phyloP scores from a whole-genome alignment of 2,888 invertebrate species.

The Cerastoderma edule region DNA sequence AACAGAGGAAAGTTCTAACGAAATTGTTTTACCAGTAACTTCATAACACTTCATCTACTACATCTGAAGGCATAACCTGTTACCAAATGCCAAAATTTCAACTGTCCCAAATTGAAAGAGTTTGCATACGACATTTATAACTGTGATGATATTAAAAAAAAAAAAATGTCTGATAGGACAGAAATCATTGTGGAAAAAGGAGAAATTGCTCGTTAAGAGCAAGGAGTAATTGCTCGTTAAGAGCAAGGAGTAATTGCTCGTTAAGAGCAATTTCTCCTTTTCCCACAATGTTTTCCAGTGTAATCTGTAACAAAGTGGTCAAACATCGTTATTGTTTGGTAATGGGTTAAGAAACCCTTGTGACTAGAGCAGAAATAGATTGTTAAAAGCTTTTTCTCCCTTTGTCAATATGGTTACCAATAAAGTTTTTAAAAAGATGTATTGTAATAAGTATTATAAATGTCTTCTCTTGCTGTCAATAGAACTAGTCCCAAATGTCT shows the following conservation, averaged over 20 bases:
- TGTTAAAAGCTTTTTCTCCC: not conserved
- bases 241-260: constrained; percentile 18
- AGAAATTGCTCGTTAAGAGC: too few relatives aligned
- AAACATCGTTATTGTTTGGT: not conserved
- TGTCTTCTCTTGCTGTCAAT: not conserved
- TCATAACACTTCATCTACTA: too few relatives aligned
- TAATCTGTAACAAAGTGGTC: not conserved
- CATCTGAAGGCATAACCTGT: too few relatives aligned
- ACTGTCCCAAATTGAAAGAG: too few relatives aligned
- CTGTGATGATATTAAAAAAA: too few relatives aligned
- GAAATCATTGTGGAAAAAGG: too few relatives aligned
- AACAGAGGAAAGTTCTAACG: too few relatives aligned
- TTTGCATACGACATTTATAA: too few relatives aligned
- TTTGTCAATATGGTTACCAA: constrained; percentile 1
- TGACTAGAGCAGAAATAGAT: not conserved
- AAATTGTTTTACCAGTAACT: too few relatives aligned
- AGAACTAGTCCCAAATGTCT: not conserved
- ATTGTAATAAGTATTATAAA: not conserved
- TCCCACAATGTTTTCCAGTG: constrained; percentile 7
- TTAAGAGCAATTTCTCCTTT: constrained; percentile 14
- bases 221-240: constrained; percentile 5
- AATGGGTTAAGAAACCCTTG: not conserved
- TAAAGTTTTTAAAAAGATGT: not conserved
- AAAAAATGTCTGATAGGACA: too few relatives aligned
- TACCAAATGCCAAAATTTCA: too few relatives aligned